phyloP scores from a whole-genome alignment of 2,888 invertebrate genomes.

The Tipula unca region DNA sequence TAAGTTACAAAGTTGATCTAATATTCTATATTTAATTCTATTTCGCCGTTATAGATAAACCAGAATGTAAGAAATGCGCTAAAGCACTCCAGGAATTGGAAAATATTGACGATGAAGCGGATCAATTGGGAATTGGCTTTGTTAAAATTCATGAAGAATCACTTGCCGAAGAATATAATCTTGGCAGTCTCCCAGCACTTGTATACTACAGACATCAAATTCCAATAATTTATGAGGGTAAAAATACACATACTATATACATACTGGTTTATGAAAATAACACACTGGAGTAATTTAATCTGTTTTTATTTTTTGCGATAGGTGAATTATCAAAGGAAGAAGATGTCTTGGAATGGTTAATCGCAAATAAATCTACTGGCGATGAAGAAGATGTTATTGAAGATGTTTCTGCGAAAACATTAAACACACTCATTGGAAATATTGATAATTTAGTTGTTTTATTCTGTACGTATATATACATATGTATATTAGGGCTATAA shows the following conservation, averaged over 20 bases:
- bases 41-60: slow-evolving; percentile 60
- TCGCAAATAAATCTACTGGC: slow-evolving; percentile 85
- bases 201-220: slow-evolving; percentile 92
- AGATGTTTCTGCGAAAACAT: slow-evolving; percentile 84
- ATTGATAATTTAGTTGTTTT: slow-evolving; percentile 86
- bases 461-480: slow-evolving; percentile 64
- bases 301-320: slow-evolving; percentile 31
- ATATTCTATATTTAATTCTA: not conserved
- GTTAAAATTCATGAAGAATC: slow-evolving; percentile 90
- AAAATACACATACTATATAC: no score
- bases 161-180: slow-evolving; percentile 85
- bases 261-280: not conserved
- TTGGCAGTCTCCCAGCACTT: slow-evolving; percentile 77
- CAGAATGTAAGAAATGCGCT: slow-evolving; percentile 85
- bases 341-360: slow-evolving; percentile 88
- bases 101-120: slow-evolving; percentile 91
- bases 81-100: slow-evolving; percentile 85
- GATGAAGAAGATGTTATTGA: slow-evolving; percentile 92
- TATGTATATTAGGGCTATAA: not conserved
- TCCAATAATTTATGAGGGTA: slow-evolving; percentile 79
- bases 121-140: slow-evolving; percentile 88
- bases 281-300: not conserved
- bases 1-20: not conserved
- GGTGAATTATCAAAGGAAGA: slow-evolving; percentile 85
- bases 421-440: slow-evolving; percentile 78